Evolutionary conservation across 2,888 invertebrate species (phyloP).

Genomic region (Drosophila niveifrons): DNA sequence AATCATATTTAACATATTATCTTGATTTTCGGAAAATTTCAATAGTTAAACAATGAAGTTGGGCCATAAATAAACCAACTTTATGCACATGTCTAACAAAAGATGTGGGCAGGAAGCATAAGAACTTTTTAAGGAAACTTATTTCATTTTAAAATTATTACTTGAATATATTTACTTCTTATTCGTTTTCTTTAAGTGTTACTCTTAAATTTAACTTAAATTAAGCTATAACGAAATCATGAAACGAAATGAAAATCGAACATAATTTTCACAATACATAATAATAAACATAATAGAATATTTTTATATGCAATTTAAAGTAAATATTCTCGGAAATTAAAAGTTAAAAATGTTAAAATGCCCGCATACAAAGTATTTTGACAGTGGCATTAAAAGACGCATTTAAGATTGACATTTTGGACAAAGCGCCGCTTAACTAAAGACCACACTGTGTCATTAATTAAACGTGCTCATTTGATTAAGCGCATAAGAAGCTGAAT

Average conservation of each 20-base stretch:
- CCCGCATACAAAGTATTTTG: not conserved
- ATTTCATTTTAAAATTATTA: not conserved
- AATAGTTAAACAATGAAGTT: not conserved
- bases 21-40: not conserved
- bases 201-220: too few species aligned
- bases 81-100: not conserved
- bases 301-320: too few species aligned
- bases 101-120: not conserved
- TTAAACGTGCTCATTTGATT: constrained; percentile 4
- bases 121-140: not conserved
- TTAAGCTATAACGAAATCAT: too few species aligned
- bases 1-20: not conserved
- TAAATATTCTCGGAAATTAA: not conserved
- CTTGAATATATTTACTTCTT: not conserved
- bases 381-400: not conserved
- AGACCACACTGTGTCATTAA: constrained; percentile 1
- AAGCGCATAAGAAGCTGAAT: not conserved
- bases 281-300: too few species aligned
- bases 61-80: not conserved
- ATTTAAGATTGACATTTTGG: not conserved
- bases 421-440: not conserved
- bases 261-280: too few species aligned
- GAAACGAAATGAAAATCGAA: too few species aligned
- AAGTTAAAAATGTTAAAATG: too few species aligned
- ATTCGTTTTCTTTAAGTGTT: not conserved